phyloP scores from a whole-genome alignment of 2,113 vertebrate species.

The Pleuronectes platessa region DNA sequence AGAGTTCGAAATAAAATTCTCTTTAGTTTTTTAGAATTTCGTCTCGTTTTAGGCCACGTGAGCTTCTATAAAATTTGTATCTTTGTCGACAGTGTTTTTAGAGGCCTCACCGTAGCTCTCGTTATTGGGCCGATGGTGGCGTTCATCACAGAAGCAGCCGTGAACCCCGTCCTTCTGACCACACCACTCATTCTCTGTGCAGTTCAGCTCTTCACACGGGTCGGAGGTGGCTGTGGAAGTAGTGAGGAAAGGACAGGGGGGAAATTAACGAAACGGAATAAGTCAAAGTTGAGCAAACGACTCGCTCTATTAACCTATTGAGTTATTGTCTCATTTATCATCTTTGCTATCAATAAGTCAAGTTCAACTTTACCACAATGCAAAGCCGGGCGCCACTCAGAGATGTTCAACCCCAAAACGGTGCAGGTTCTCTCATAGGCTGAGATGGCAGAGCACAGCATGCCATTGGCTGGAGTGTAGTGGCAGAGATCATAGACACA shows the following conservation, averaged over 20 bases:
- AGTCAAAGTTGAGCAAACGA: background rate
- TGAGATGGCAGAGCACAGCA: conserved; percentile 67
- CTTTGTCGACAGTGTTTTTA: no score
- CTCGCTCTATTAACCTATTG: background rate
- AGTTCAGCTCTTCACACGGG: conserved; percentile 69
- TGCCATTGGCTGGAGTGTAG: conserved; percentile 58
- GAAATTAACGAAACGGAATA: background rate
- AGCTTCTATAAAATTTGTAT: no score
- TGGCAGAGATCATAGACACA: conserved; percentile 73
- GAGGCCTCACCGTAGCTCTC: conserved; percentile 58
- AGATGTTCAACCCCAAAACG: conserved; percentile 30
- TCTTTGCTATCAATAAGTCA: background rate
- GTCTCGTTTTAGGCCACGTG: no score
- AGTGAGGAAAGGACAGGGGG: background rate
- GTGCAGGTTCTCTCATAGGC: conserved; percentile 66
- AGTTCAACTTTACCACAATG: conserved; percentile 59
- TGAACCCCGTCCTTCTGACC: conserved; percentile 69
- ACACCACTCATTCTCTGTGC: conserved; percentile 77
- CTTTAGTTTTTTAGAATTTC: background rate
- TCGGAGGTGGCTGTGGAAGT: conserved; percentile 49
- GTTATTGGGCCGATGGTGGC: conserved; percentile 43
- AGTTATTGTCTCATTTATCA: background rate
- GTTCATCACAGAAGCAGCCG: conserved; percentile 77
- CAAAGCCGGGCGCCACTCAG: conserved; percentile 60
- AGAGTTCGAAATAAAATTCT: background rate